Conservation (phyloP, 2,797 vertebrate species). For the Sitta carolinensis region DNA sequence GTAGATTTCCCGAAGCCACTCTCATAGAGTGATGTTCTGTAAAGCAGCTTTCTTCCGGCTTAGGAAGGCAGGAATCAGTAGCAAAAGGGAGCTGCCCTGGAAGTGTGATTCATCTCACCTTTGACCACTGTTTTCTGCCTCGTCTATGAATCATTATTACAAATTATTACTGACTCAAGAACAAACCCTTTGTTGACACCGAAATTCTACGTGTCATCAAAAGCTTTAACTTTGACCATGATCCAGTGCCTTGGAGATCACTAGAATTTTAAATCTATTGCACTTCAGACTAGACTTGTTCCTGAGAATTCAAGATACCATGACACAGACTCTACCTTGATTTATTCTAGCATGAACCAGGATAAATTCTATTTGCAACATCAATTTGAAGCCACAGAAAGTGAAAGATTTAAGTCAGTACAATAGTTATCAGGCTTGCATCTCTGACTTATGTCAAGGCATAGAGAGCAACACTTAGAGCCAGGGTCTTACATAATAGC, state of each 20-base stretch:
- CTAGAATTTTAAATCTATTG: background rate
- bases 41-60: background rate
- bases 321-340: background rate
- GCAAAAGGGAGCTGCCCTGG: background rate
- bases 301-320: background rate
- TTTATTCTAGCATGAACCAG: background rate
- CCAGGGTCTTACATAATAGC: background rate
- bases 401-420: background rate
- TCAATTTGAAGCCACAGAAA: background rate
- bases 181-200: background rate
- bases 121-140: background rate
- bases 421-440: background rate
- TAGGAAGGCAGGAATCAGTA: background rate
- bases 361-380: background rate
- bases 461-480: background rate
- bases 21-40: background rate
- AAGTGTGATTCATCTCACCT: background rate
- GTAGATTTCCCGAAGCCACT: background rate
- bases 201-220: background rate
- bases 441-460: background rate
- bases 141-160: conserved; percentile 11
- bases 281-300: background rate
- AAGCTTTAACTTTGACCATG: conserved; percentile 1
- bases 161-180: background rate
- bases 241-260: background rate